Conservation (phyloP, 2,888 invertebrate genomes). For the Ectemnius cavifrons region DNA sequence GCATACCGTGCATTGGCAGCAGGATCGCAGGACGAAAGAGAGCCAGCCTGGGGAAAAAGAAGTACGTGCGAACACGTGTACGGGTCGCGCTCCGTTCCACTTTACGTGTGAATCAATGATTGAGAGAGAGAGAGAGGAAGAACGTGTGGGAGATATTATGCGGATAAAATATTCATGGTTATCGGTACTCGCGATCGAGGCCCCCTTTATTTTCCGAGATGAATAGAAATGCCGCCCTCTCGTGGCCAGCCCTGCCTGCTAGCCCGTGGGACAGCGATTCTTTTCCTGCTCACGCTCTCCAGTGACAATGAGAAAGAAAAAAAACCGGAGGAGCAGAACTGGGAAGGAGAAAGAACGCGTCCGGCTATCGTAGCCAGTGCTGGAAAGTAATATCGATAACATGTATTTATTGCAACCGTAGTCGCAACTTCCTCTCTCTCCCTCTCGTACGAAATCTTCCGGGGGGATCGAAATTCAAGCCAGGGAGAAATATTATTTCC, state of each 20-base stretch:
- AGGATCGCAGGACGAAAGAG: slow-evolving; percentile 13
- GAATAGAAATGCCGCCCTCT: slow-evolving; percentile 68
- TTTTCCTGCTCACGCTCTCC: slow-evolving; percentile 27
- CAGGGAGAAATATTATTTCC: slow-evolving; percentile 15
- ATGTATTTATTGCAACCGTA: slow-evolving; percentile 31
- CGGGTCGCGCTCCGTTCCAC: background rate
- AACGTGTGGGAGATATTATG: slow-evolving; percentile 60
- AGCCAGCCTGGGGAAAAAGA: background rate
- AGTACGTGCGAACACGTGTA: slow-evolving; percentile 39
- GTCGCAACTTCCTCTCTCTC: background rate
- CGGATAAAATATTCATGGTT: slow-evolving; percentile 73
- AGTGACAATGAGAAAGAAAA: slow-evolving; percentile 33
- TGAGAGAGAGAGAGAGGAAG: slow-evolving; percentile 30
- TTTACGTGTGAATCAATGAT: slow-evolving; percentile 2
- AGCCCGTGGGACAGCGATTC: slow-evolving; percentile 55
- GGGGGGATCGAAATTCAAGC: background rate
- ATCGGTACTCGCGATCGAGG: slow-evolving; percentile 70
- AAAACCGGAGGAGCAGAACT: background rate
- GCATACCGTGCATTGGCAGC: slow-evolving; percentile 5
- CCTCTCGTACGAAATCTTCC: background rate
- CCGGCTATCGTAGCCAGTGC: slow-evolving; percentile 21
- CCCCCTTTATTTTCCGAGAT: slow-evolving; percentile 71
- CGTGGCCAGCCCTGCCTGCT: slow-evolving; percentile 20
- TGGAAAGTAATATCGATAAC: slow-evolving; percentile 46
- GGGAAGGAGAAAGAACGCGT: slow-evolving; percentile 13